phyloP scores from a whole-genome alignment of 2,113 vertebrate species.

The Entelurus aequoreus region DNA sequence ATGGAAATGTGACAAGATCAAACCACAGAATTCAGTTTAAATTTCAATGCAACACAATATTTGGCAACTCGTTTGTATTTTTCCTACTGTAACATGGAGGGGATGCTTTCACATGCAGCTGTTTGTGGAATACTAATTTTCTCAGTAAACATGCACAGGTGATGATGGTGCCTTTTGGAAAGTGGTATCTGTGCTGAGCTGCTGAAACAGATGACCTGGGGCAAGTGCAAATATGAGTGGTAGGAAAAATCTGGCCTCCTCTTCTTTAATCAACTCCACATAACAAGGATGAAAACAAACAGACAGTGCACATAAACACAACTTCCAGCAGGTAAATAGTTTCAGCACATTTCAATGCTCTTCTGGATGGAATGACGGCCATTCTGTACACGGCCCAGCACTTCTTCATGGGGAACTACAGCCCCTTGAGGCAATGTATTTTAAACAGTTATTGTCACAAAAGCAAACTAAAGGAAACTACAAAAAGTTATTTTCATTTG shows the following conservation, averaged over 20 bases:
- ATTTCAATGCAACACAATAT: conserved; percentile 21
- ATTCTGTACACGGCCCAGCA: background rate
- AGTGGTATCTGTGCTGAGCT: conserved; percentile 31
- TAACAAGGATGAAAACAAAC: conserved; percentile 19
- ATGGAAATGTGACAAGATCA: conserved; percentile 39
- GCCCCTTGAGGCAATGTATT: background rate
- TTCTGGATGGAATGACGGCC: conserved; percentile 13
- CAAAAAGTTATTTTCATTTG: conserved; percentile 24
- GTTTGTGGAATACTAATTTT: conserved; percentile 13
- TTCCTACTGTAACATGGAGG: conserved; percentile 7
- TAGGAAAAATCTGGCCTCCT: conserved; percentile 18
- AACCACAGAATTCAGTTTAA: conserved; percentile 22
- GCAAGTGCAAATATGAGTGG: conserved; percentile 25
- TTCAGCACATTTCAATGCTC: conserved; percentile 2
- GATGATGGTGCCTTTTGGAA: conserved; percentile 21
- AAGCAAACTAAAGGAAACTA: background rate
- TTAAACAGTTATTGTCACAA: conserved; percentile 13
- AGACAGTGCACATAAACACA: conserved; percentile 16
- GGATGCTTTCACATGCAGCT: conserved; percentile 14
- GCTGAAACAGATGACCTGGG: conserved; percentile 15
- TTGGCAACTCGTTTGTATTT: conserved; percentile 3
- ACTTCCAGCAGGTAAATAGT: conserved; percentile 15
- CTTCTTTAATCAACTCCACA: conserved; percentile 35
- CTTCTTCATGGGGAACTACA: background rate
- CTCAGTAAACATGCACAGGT: conserved; percentile 15